Evolutionary conservation across 92 coral and sea anemone genomes (phyloP).

Genomic region (Zoanthus solanderi): DNA sequence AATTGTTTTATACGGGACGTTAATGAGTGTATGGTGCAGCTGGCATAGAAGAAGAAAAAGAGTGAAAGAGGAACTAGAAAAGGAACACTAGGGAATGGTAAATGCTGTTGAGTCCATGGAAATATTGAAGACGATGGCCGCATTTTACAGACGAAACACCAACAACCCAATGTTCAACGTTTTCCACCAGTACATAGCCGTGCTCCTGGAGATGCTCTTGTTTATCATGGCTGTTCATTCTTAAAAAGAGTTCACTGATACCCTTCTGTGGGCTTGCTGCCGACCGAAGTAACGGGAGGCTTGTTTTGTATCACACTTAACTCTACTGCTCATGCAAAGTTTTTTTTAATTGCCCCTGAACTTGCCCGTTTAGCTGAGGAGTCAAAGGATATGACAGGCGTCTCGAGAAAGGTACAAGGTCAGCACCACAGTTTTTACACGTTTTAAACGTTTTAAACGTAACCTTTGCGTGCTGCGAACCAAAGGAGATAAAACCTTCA

Average conservation of each 20-base stretch:
- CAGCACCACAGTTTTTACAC: constrained; percentile 49
- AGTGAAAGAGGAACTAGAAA: constrained; percentile 21
- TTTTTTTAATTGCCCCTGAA: constrained; percentile 68
- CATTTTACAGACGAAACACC: constrained; percentile 41
- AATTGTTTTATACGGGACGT: background rate
- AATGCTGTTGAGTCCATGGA: background rate
- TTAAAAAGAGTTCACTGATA: constrained; percentile 60
- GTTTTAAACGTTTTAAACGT: background rate
- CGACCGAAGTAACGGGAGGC: background rate
- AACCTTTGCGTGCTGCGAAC: background rate
- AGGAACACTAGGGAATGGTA: constrained; percentile 8
- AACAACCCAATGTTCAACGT: constrained; percentile 61
- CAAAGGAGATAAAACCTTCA: constrained; percentile 29
- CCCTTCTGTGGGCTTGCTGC: constrained; percentile 69
- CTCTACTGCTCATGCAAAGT: background rate
- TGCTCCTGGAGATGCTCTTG: background rate
- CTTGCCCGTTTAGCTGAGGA: constrained; percentile 58
- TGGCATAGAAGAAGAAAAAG: constrained; percentile 9
- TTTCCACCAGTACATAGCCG: constrained; percentile 6
- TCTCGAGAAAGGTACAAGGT: constrained; percentile 15
- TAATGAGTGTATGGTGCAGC: constrained; percentile 26
- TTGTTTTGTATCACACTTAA: no score
- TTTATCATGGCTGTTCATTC: constrained; percentile 1
- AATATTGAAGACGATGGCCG: constrained; percentile 47
- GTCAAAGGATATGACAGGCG: constrained; percentile 64